Evolutionary conservation across 2,888 invertebrate species (phyloP), one percentile per base, ranked within the genome.

Genomic region (Apotomis turbidana): DNA sequence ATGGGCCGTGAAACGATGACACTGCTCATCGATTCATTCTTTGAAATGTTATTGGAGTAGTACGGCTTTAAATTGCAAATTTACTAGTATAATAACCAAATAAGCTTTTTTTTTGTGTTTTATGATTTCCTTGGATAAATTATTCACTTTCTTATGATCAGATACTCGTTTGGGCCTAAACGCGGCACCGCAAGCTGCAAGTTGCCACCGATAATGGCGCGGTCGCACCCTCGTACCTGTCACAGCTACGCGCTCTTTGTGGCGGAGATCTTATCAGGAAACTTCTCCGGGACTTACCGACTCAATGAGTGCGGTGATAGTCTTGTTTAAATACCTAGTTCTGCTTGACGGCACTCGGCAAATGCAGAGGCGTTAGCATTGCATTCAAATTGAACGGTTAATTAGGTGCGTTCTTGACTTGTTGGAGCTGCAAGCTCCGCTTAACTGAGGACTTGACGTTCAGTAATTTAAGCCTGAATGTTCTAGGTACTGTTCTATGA

Each of bases 221-320:
- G 80, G 75, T 74, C 77, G 75, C 78, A 78, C 80, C 79, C 79
- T 77, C 80, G 79, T 78, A 83, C 84, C 84, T 86, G 86, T 81
- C 84, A 80, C 75, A 64, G 80, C 79, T 80, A 79, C 79, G 76
- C 77, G 79, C 80, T 82, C 85, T 84, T 85, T 85, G 85, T 85
- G 78, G 77, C 79, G 72, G 69, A 81, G 87, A 88, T 89, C 81
- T 82, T 87, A 89, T 90, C 87, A 83, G 68, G 74, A 79, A 87
- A 87, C 85, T 89, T 88, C 78, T 76, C 74, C 61, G 76, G 79
- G 84, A 83, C 83, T 86, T 84, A 83, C 82, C 82, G 84, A 85
- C 84, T 68, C 58, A 70, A 73, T 61, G 62, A 73, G 68, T 57
- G 54, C 36, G 55, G 51, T 70, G 44, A 58, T 52, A 59, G 63